Evolutionary conservation across 2,888 invertebrate genomes (phyloP), one percentile per base, ranked within the genome.

Genomic region (Synanthedon vespiformis): DNA sequence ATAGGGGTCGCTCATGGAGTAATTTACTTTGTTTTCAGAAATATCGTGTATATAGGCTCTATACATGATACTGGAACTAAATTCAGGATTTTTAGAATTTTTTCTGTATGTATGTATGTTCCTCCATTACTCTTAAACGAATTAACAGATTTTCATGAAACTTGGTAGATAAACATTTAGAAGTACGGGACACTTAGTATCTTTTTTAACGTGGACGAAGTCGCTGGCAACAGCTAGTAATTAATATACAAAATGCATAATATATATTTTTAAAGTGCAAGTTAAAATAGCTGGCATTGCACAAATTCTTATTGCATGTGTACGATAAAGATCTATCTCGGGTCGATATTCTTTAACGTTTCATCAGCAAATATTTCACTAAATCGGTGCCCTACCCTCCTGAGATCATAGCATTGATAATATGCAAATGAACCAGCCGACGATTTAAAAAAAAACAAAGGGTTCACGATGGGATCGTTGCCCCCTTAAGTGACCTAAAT

Each of bases 401-500:
- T 76, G 67, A 77, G 83, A 84, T 85, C 75, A 72, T 72, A 66
- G 69, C 62, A 65, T 72, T 75, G 84, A 84, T 84, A 83, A 84
- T 74, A 85, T 84, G 82, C 76, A 82, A 83, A 85, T 81, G 72
- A 76, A 74, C 60, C 62, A 72, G 61, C 65, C 76, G 74, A 73
- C 74, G 77, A 79, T 76, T 73, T 74, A 66, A 75, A 51, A 78
- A 82, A 80, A 74, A 81, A n/a, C n/a, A 80, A 64, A 83, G 78
- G 77, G 70, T 75, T 77, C 74, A 75, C 67, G 61, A 57, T 58
- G 70, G 67, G 84, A 78, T 79, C 83, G 66, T 71, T 79, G 81
- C 64, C 77, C 83, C 74, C 65, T 63, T 70, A 76, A 77, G 71
- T 85, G 83, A 84, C 84, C 84, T 77, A 84, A 82, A 83, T 84